Base-by-base conservation (phyloP, 2,113 vertebrate species). In the Gallinago media region DNA sequence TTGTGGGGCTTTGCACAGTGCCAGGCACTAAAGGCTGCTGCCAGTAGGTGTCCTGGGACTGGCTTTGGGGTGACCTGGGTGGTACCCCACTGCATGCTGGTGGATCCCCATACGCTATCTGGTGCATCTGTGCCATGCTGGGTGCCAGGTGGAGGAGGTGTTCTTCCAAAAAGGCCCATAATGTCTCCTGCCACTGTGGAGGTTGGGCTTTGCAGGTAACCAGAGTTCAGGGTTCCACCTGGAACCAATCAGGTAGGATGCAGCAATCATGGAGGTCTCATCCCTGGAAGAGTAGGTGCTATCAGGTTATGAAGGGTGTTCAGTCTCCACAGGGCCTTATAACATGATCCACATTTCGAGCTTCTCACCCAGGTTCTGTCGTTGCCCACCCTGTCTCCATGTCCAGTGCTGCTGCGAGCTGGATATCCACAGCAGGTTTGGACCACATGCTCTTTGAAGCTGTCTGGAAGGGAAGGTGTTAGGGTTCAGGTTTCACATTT, bases 1-100 rank as follows among this genome's bases (percentile, higher is more conserved):
- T 20, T 1, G 7, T 1, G 32, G 56, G 38, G 46, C 11, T 26
- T 31, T 6, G 25, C 1, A 7, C 8, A 21, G n/a, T 5, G 10
- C 32, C 2, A 6, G 38, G 56, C 23, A 9, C n/a, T 8, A 3
- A 6, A 16, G 22, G 58, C 47, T 36, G 77, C 9, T 6, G 5
- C 17, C 1, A 1, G 63, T 3, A 15, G 62, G 40, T 56, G 56
- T 71, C 22, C 12, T 44, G 32, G 62, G 19, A 11, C 22, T 15
- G 77, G 71, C 44, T 58, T 52, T 40, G 50, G 49, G 26, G 38
- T 75, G 71, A 11, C 2, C 27, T 1, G 1, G 13, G 47, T 38
- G 49, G 34, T 40, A 11, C 21, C 49, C 31, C 2, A 0, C 31
- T 56, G 89, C 21, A 3, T 20, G 49, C 42, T 68, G 71, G 13